Evolutionary conservation across 2,797 vertebrate genomes (phyloP).

Genomic region (Fringilla coelebs): DNA sequence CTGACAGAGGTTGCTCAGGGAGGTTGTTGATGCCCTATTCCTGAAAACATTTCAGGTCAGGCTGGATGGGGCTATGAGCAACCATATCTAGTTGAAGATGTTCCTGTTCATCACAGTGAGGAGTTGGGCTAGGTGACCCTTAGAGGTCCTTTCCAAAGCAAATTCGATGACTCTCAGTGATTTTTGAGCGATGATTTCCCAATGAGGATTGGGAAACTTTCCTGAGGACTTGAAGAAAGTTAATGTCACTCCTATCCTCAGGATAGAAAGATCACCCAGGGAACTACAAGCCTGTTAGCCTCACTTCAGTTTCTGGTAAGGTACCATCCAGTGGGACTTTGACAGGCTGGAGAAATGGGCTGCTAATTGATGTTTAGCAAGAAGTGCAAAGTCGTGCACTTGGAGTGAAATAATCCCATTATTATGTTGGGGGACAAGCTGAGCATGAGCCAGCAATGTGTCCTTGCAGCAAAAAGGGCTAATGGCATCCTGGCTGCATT

Average conservation of each 20-base stretch:
- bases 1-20: background rate
- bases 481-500: background rate
- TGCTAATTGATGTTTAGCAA: background rate
- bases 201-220: background rate
- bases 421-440: background rate
- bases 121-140: background rate
- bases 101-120: background rate
- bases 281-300: background rate
- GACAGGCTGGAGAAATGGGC: background rate
- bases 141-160: background rate
- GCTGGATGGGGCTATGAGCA: background rate
- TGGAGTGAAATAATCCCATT: background rate
- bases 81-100: background rate
- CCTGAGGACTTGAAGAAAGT: background rate
- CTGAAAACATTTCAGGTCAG: background rate
- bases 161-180: background rate
- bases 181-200: background rate
- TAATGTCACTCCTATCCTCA: background rate
- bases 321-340: background rate
- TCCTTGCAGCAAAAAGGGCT: background rate
- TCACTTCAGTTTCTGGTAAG: background rate
- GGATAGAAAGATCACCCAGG: background rate
- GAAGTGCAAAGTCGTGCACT: background rate
- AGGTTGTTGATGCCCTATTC: background rate
- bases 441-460: background rate